Percentiles rank a stretch among this genome's conserved stretches.
Conservation (phyloP, 2,113 vertebrate species). For the Hassar affinis region DNA sequence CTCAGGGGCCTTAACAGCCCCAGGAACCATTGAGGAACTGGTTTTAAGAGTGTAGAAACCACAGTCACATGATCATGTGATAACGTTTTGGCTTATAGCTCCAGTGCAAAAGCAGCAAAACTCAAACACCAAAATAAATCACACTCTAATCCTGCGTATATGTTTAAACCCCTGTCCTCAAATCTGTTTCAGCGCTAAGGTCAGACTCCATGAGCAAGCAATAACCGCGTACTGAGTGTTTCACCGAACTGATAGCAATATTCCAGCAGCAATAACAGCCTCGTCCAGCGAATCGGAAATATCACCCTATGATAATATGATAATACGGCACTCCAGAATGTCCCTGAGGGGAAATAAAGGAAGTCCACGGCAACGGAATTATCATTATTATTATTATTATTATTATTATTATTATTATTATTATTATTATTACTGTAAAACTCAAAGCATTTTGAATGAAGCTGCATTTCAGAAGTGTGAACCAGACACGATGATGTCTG, state of each 20-base stretch:
- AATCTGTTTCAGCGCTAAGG: slow-evolving; percentile 28
- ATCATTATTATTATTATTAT: too few species aligned
- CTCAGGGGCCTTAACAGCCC: background rate
- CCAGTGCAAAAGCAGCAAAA: background rate
- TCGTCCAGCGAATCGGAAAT: slow-evolving; percentile 44
- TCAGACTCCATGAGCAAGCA: slow-evolving; percentile 62
- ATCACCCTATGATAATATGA: background rate
- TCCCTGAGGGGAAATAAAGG: background rate
- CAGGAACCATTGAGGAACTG: background rate
- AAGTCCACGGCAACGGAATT: slow-evolving; percentile 5
- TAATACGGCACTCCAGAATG: background rate
- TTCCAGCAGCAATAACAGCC: slow-evolving; percentile 76
- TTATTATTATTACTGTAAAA: slow-evolving; percentile 5
- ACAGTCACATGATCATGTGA: background rate
- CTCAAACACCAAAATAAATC: background rate
- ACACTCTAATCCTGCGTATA: background rate
- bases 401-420: too few species aligned
- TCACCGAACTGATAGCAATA: slow-evolving; percentile 72
- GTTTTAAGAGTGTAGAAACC: background rate
- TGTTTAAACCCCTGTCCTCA: slow-evolving; percentile 18
- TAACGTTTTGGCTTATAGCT: background rate
- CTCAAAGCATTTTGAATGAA: background rate
- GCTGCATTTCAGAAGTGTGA: slow-evolving; percentile 35
- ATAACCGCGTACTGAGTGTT: slow-evolving; percentile 68
- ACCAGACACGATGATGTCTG: slow-evolving; percentile 33